These are phyloP conservation scores for Pangasius djambal DNA, from an alignment of 2,797 vertebrate genomes.

Conservation along the genomic window DNA sequence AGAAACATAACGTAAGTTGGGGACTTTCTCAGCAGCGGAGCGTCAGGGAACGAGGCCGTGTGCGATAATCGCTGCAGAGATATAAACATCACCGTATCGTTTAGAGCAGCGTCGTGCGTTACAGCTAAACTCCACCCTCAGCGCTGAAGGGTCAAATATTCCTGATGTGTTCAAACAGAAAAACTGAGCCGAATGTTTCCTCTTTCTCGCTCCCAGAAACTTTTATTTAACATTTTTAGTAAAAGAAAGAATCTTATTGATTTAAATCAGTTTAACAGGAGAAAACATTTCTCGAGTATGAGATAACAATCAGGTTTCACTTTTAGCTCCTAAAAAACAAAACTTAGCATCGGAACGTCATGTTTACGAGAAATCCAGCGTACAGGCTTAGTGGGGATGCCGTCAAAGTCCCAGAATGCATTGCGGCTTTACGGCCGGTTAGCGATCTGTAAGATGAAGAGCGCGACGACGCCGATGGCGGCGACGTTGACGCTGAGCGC, in stretches of 20 bases:
- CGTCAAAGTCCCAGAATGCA: background rate
- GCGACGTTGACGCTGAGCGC: background rate
- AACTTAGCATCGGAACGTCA: background rate
- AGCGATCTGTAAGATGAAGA: background rate
- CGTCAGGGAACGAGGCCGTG: no score
- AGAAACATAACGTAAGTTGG: background rate
- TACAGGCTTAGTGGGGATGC: no score
- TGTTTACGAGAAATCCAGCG: background rate
- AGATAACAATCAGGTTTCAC: background rate
- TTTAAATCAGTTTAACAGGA: no score
- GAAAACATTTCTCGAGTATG: background rate
- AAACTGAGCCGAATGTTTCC: background rate
- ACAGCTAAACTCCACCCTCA: background rate
- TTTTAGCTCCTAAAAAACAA: no score
- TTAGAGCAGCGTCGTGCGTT: background rate
- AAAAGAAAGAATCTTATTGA: no score
- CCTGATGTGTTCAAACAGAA: background rate
- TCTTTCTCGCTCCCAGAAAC: no score
- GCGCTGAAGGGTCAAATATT: background rate
- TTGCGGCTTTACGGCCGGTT: background rate
- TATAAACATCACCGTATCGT: background rate
- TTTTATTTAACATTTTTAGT: background rate
- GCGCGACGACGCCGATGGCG: background rate
- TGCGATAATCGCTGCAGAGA: background rate
- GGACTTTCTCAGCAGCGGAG: background rate